Evolutionary conservation across 2,888 invertebrate species (phyloP).

Genomic region (Oligia latruncula): DNA sequence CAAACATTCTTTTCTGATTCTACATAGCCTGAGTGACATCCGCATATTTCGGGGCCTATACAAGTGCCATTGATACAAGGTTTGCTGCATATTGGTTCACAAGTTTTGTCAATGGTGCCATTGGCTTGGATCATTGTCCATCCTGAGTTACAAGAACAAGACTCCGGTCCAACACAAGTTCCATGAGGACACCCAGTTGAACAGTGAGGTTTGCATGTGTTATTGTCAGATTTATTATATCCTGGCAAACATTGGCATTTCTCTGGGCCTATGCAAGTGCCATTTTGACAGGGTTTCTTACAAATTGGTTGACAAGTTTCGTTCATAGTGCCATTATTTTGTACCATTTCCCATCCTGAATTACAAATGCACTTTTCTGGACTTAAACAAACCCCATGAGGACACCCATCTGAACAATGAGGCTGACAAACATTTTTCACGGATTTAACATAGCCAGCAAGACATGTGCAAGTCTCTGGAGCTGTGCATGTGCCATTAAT

Average conservation of each 20-base stretch:
- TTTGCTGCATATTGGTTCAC: constrained; percentile 26
- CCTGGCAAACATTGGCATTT: constrained; percentile 31
- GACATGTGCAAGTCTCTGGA: constrained; percentile 46
- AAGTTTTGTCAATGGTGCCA: not conserved
- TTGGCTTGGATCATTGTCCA: constrained; percentile 1
- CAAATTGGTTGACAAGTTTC: constrained; percentile 32
- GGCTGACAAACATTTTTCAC: constrained; percentile 28
- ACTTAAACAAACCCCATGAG: constrained; percentile 9
- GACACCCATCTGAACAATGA: constrained; percentile 29
- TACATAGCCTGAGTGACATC: constrained; percentile 30
- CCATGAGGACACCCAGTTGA: constrained; percentile 55
- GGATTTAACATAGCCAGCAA: constrained; percentile 17
- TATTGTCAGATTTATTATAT: constrained; percentile 12
- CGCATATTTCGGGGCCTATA: constrained; percentile 43
- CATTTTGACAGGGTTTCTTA: constrained; percentile 23
- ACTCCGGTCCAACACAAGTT: constrained; percentile 55
- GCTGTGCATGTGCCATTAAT: constrained; percentile 33
- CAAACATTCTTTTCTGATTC: constrained; percentile 22
- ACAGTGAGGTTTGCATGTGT: constrained; percentile 57
- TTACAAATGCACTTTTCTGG: constrained; percentile 18
- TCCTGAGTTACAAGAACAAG: constrained; percentile 24
- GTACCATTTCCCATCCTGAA: constrained; percentile 31
- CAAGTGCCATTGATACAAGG: constrained; percentile 36
- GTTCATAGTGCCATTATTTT: not conserved
- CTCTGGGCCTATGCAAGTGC: constrained; percentile 24